phyloP scores from a whole-genome alignment of 2,888 invertebrate species.

The Drosophila tanythrix region DNA sequence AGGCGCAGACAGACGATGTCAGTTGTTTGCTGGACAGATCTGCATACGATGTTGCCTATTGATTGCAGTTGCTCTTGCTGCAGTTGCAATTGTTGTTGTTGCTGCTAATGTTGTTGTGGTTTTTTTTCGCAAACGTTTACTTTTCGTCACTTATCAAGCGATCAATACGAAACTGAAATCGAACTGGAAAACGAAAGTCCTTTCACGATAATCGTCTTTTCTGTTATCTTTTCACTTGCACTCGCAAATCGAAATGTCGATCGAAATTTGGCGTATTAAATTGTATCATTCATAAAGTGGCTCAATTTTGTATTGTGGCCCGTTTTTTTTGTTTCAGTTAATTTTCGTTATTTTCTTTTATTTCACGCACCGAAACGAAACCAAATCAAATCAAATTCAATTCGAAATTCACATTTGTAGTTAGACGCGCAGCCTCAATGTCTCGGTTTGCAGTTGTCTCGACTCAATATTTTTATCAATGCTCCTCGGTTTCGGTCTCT shows the following conservation, averaged over 20 bases:
- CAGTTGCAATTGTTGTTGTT: slow-evolving; percentile 41
- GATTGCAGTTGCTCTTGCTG: slow-evolving; percentile 39
- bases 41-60: slow-evolving; percentile 35
- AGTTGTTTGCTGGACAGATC: slow-evolving; percentile 65
- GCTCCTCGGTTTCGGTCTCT: slow-evolving; percentile 49
- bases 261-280: slow-evolving; percentile 11
- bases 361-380: slow-evolving; percentile 24
- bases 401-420: slow-evolving; percentile 37
- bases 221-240: slow-evolving; percentile 27
- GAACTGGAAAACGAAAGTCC: slow-evolving; percentile 61
- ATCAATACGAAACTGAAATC: neutral
- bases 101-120: slow-evolving; percentile 16
- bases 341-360: slow-evolving; percentile 6
- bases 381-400: slow-evolving; percentile 43
- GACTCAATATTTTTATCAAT: slow-evolving; percentile 54
- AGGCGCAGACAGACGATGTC: slow-evolving; percentile 71
- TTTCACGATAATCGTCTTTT: slow-evolving; percentile 48
- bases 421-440: slow-evolving; percentile 38
- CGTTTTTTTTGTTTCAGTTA: neutral
- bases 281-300: slow-evolving; percentile 40
- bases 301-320: slow-evolving; percentile 23
- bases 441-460: slow-evolving; percentile 50
- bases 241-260: slow-evolving; percentile 20
- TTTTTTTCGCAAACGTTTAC: slow-evolving; percentile 47
- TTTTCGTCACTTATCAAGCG: slow-evolving; percentile 39